Evolutionary conservation across 2,888 invertebrate genomes (phyloP), one percentile per base, ranked within the genome.

Genomic region (Ectobius pallidus): DNA sequence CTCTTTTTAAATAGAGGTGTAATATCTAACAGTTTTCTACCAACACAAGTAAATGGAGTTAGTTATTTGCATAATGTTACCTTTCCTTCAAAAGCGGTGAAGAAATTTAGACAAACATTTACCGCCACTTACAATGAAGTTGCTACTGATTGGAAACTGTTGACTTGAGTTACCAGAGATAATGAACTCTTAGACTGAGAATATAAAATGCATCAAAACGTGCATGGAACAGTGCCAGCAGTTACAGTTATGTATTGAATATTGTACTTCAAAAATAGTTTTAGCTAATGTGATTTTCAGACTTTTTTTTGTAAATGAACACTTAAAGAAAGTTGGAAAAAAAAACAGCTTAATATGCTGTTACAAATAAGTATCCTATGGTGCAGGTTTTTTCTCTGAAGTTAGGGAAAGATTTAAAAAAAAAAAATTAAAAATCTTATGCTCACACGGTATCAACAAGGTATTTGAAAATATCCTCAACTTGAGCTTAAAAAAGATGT

Each of bases 401-500:
- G 52, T 52, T 52, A 52, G 52, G 25, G 22, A 4, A 32, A 25
- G 16, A 14, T n/a, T 14, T 2, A 11, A 16, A 55, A 30, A 30
- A 27, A 55, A 55, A 55, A 52, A 52, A 52, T 16, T 11, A 58
- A n/a, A 0, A 18, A 14, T 30, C 4, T 16, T 58, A 58, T 58
- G 58, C 58, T 58, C 58, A 58, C 32, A 25, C 58, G 58, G 58
- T 58, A 58, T 58, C 58, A 58, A 58, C 67, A 68, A 68, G 46
- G 30, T 68, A 68, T 68, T 68, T 68, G 44, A 27, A 58, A 58
- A 46, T 68, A 68, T 68, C 46, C 67, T 46, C 18, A 49, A 46
- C 20, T 49, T 68, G 67, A 68, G 67, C 67, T 68, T 68, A 68
- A 49, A 22, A 65, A 46, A 30, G n/a, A 46, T 68, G 44, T 68